phyloP scores from a whole-genome alignment of 2,113 vertebrate genomes.

The Bubo bubo region DNA sequence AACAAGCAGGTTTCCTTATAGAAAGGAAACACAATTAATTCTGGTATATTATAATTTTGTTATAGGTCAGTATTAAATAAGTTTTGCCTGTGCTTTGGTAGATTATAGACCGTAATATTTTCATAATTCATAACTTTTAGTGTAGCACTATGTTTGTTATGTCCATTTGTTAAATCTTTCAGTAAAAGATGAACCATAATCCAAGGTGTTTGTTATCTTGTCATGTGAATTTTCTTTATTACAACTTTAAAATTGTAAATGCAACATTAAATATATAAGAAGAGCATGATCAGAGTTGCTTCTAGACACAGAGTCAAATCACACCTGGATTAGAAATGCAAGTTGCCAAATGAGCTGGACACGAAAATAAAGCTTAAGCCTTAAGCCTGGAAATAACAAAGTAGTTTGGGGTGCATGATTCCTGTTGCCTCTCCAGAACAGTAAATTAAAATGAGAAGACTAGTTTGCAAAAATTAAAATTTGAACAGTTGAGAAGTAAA shows the following conservation, averaged over 20 bases:
- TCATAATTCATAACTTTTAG: not conserved
- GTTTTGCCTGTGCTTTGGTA: not conserved
- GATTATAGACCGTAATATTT: constrained; percentile 16
- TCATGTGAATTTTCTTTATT: not conserved
- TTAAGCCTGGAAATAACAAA: not conserved
- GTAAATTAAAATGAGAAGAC: not conserved
- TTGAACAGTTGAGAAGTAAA: not conserved
- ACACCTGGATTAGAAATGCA: not conserved
- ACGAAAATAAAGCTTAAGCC: not conserved
- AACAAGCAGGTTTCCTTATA: constrained; percentile 58
- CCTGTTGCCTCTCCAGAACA: not conserved
- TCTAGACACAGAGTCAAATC: not conserved
- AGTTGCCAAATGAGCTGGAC: not conserved
- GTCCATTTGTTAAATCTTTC: not conserved
- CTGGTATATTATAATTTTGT: constrained; percentile 38
- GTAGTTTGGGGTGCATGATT: not conserved
- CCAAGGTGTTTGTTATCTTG: not conserved
- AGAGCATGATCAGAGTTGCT: not conserved
- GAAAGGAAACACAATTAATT: constrained; percentile 62
- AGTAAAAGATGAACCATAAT: not conserved
- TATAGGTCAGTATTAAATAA: constrained; percentile 42
- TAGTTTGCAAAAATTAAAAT: not conserved
- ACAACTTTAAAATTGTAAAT: not conserved
- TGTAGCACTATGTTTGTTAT: not conserved
- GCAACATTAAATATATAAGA: not conserved